Conservation (phyloP, 2,888 invertebrate genomes). For the Rosalia funebris region DNA sequence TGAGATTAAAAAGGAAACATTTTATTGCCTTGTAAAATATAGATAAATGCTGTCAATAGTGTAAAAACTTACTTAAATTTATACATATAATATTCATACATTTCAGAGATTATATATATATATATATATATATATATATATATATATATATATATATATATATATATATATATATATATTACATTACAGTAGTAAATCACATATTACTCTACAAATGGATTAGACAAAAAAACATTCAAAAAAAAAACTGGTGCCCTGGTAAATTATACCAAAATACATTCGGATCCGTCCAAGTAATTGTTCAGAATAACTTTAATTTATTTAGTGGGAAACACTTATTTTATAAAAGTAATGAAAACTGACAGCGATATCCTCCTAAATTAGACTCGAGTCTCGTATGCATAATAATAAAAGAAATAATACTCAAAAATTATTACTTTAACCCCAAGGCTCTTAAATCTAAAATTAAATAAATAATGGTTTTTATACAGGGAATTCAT, state of each 20-base stretch:
- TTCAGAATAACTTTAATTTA: too few relatives aligned
- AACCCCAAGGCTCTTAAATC: slow-evolving; percentile 14
- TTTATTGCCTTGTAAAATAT: too few relatives aligned
- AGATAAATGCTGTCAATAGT: too few relatives aligned
- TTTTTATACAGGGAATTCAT: neutral
- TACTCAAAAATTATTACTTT: slow-evolving; percentile 9
- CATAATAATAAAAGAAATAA: neutral
- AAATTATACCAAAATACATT: neutral
- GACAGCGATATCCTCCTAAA: neutral
- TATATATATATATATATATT: too few relatives aligned
- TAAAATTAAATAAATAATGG: slow-evolving; percentile 16
- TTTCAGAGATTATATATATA: slow-evolving; percentile 13
- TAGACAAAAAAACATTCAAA: neutral
- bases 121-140: slow-evolving; percentile 1
- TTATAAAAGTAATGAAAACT: neutral
- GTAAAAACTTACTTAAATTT: too few relatives aligned
- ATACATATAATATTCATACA: slow-evolving; percentile 23
- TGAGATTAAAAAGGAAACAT: too few relatives aligned
- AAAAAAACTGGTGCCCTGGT: neutral
- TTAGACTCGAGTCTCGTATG: neutral
- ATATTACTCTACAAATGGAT: too few relatives aligned
- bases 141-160: too few relatives aligned
- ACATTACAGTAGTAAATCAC: too few relatives aligned
- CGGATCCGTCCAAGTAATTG: neutral
- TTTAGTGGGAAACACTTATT: neutral